Evolutionary conservation across 2,797 vertebrate species (phyloP).

Genomic region (Remorina albescens): DNA sequence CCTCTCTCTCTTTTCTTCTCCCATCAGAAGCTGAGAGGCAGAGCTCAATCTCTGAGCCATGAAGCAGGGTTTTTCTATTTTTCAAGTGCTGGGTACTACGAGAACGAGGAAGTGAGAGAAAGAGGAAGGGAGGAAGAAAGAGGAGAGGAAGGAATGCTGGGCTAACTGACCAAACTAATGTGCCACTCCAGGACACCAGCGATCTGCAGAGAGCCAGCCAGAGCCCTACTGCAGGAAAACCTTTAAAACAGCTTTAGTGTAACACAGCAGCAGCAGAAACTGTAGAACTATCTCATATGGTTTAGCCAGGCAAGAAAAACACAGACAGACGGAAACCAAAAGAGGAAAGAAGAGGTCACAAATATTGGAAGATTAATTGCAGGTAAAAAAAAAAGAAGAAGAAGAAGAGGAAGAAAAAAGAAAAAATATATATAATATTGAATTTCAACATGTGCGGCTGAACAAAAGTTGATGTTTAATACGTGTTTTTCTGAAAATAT

Average conservation of each 20-base stretch:
- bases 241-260: slow-evolving; percentile 45
- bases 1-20: slow-evolving; percentile 50
- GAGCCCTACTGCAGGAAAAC: slow-evolving; percentile 51
- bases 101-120: slow-evolving; percentile 69
- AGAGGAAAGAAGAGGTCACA: background rate
- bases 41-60: slow-evolving; percentile 86
- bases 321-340: background rate
- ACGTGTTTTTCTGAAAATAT: background rate
- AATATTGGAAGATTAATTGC: background rate
- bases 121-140: slow-evolving; percentile 71
- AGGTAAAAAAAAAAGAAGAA: background rate
- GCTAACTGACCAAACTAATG: slow-evolving; percentile 86
- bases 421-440: background rate
- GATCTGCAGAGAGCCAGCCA: slow-evolving; percentile 52
- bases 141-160: slow-evolving; percentile 80
- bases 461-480: background rate
- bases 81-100: slow-evolving; percentile 62
- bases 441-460: background rate
- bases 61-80: slow-evolving; percentile 87
- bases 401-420: background rate
- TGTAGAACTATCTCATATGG: slow-evolving; percentile 17
- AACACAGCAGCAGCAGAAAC: slow-evolving; percentile 38
- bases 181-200: slow-evolving; percentile 85
- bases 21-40: slow-evolving; percentile 69
- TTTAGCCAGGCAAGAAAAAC: background rate